Evolutionary conservation across 1,140 invertebrate species (phyloP).

Genomic region (Telenomus remus): DNA sequence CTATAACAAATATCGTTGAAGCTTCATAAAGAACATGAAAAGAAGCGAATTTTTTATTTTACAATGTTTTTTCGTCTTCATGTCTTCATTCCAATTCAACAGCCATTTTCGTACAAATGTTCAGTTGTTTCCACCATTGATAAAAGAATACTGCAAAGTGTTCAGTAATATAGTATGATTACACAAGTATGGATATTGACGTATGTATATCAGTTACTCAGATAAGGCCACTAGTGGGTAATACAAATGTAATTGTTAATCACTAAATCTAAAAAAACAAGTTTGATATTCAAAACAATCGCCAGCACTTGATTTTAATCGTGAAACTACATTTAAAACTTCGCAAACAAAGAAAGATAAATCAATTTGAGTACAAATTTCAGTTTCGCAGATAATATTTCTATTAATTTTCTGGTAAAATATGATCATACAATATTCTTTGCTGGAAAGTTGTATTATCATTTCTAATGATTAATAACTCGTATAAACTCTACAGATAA

Average conservation of each 20-base stretch:
- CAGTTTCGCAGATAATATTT: too few relatives aligned
- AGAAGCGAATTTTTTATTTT: too few relatives aligned
- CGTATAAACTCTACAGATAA: too few relatives aligned
- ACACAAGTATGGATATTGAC: slow-evolving; percentile 64
- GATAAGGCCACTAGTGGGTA: slow-evolving; percentile 75
- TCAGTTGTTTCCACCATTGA: slow-evolving; percentile 26
- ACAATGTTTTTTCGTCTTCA: not conserved
- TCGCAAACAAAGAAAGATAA: not conserved
- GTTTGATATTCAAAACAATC: slow-evolving; percentile 57
- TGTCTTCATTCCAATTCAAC: slow-evolving; percentile 3
- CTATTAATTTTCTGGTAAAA: too few relatives aligned
- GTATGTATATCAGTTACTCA: slow-evolving; percentile 66
- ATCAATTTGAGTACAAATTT: not conserved
- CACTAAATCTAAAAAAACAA: slow-evolving; percentile 65
- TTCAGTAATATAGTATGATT: slow-evolving; percentile 53
- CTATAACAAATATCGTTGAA: too few relatives aligned
- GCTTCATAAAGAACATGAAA: too few relatives aligned
- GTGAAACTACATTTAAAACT: too few relatives aligned
- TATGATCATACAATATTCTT: too few relatives aligned
- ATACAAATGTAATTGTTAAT: slow-evolving; percentile 73
- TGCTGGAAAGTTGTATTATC: too few relatives aligned
- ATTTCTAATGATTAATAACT: too few relatives aligned
- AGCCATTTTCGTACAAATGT: slow-evolving; percentile 42
- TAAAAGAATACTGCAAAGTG: slow-evolving; percentile 62
- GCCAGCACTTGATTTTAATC: slow-evolving; percentile 29